Evolutionary conservation across 1,140 invertebrate species (phyloP), one percentile per base, ranked within the genome.

Genomic region (Melanaphis sacchari): DNA sequence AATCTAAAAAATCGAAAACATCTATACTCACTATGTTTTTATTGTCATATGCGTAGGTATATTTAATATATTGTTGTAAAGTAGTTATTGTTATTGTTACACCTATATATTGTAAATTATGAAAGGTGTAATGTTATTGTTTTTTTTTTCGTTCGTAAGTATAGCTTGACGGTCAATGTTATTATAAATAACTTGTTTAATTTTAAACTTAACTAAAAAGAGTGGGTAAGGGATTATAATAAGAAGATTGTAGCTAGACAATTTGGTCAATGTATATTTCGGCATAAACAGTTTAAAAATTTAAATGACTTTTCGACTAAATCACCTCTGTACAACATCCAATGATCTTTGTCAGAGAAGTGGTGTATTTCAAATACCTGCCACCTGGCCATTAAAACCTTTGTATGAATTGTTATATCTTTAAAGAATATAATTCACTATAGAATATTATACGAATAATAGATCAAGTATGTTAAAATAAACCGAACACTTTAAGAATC

Each of bases 71-170:
- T n/a, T 76, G 59, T 76, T n/a, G 59, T 76, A n/a, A 76, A n/a
- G 15, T n/a, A 76, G 31, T 76, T 76, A n/a, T 76, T 76, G 59
- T 76, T 76, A 76, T 76, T 76, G 59, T 76, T 76, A 76, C 59
- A 76, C 59, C 59, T 76, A 76, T 76, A 76, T n/a, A 76, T n/a
- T 76, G 59, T 15, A 76, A 76, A 76, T 76, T 76, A n/a, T 76
- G 59, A 76, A 76, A 76, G 31, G n/a, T 36, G n/a, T n/a, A 76
- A 76, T 76, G 31, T 76, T 76, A 76, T 76, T 76, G 59, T 76
- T 76, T n/a, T 76, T 76, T n/a, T 76, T 76, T 76, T n/a, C n/a
- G 31, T 76, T 18, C 15, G 15, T 76, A 76, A 15, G 59, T 15
- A 76, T 76, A 76, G 31, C 31, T 36, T 18, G 59, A 18, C 59